Evolutionary conservation across 2,888 invertebrate species (phyloP).

Genomic region (Pseudeuparius sepicola): DNA sequence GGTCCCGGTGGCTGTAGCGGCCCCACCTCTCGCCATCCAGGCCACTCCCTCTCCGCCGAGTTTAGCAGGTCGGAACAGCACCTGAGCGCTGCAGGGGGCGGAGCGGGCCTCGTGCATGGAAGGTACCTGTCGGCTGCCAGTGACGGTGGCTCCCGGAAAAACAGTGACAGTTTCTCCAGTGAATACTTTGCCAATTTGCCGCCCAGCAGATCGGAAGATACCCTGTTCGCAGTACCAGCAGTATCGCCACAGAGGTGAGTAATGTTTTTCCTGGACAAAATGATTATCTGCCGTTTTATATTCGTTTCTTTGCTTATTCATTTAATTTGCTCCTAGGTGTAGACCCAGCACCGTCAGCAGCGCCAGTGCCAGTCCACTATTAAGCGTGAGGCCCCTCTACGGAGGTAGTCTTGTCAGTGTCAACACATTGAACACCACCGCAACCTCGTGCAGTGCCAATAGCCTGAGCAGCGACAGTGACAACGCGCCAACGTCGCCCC

Average conservation of each 20-base stretch:
- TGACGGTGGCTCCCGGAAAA: conserved; percentile 33
- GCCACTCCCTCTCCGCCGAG: conserved; percentile 45
- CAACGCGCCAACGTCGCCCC: conserved; percentile 45
- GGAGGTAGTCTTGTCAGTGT: conserved; percentile 56
- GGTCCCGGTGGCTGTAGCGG: conserved; percentile 71
- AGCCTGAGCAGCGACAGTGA: conserved; percentile 59
- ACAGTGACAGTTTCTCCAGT: conserved; percentile 34
- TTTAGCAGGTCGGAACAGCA: conserved; percentile 81
- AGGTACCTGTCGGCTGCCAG: conserved; percentile 46
- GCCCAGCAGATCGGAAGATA: conserved; percentile 73
- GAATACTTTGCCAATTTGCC: conserved; percentile 44
- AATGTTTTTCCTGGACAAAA: too few relatives aligned
- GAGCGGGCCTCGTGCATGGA: too few relatives aligned
- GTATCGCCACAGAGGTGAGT: conserved; percentile 25
- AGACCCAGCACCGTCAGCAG: too few relatives aligned
- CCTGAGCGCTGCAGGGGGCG: conserved; percentile 46
- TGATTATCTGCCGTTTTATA: too few relatives aligned
- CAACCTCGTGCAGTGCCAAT: conserved; percentile 54
- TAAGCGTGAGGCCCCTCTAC: conserved; percentile 51
- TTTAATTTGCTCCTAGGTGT: too few relatives aligned
- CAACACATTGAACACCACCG: conserved; percentile 47
- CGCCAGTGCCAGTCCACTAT: conserved; percentile 58
- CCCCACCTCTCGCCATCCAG: too few relatives aligned
- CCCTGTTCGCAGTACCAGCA: conserved; percentile 41
- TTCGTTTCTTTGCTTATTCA: too few relatives aligned